Conservation (phyloP, 1,140 invertebrate species). For the Littorina saxatilis region DNA sequence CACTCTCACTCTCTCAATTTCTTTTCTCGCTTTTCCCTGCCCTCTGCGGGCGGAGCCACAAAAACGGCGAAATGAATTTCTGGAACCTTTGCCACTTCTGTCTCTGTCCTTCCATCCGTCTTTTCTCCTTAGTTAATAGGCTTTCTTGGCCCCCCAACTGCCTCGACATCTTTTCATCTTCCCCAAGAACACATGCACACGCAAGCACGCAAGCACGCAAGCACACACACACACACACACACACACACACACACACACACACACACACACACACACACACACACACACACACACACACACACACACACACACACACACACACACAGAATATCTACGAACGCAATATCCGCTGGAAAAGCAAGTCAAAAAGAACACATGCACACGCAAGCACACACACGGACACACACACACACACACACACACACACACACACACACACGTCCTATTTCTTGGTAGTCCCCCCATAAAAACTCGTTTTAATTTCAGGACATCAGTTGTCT, state of each 20-base stretch:
- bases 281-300: too few species aligned
- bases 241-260: not conserved
- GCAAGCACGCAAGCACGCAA: not conserved
- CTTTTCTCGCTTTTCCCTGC: not conserved
- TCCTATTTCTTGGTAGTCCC: too few species aligned
- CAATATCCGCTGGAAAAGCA: too few species aligned
- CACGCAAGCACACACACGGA: not conserved
- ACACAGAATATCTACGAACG: not conserved
- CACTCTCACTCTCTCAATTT: not conserved
- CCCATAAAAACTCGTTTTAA: too few species aligned
- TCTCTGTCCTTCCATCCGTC: constrained; percentile 16
- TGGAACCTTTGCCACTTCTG: constrained; percentile 13
- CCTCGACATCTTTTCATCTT: not conserved
- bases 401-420: not conserved
- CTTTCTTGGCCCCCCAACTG: not conserved
- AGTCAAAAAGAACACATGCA: too few species aligned
- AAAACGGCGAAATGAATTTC: constrained; percentile 20
- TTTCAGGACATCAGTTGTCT: too few species aligned
- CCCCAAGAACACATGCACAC: not conserved
- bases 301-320: not conserved
- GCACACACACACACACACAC: not conserved
- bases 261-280: not conserved
- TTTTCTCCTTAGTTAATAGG: constrained; percentile 13
- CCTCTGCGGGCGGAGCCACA: not conserved
- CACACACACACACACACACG: not conserved